Conservation (phyloP, 2,888 invertebrate species). For the Drosophila recens region DNA sequence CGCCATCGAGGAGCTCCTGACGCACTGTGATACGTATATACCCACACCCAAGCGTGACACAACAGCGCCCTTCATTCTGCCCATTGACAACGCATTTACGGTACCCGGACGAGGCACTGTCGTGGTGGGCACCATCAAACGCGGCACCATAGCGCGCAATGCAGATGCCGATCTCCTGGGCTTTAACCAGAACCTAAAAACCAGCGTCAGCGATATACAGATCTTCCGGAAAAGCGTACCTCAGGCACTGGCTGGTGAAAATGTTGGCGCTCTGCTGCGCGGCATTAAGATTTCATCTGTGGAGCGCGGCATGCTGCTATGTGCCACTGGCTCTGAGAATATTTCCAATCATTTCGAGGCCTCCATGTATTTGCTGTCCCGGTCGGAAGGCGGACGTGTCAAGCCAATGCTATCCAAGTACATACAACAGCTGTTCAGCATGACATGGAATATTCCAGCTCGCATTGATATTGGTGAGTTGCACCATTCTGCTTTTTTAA, state of each 20-base stretch:
- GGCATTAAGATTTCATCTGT: constrained; percentile 90
- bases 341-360: constrained; percentile 92
- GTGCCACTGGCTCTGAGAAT: constrained; percentile 87
- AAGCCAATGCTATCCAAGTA: constrained; percentile 92
- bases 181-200: constrained; percentile 90
- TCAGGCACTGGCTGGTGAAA: constrained; percentile 92
- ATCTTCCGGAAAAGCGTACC: constrained; percentile 91
- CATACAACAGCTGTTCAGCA: constrained; percentile 92
- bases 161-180: constrained; percentile 91
- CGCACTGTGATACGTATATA: constrained; percentile 90
- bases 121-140: constrained; percentile 93
- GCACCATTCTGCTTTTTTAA: background rate
- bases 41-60: constrained; percentile 91
- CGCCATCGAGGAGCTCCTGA: constrained; percentile 90
- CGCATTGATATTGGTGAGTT: constrained; percentile 89
- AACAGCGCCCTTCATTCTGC: constrained; percentile 92
- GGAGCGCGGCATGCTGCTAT: constrained; percentile 93
- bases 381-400: constrained; percentile 92
- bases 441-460: constrained; percentile 93
- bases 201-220: constrained; percentile 93
- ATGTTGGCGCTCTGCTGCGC: constrained; percentile 93
- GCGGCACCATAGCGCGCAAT: constrained; percentile 91
- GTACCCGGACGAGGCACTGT: constrained; percentile 96
- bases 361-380: constrained; percentile 92
- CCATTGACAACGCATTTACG: constrained; percentile 94